These are phyloP conservation scores for Euspilapteryx auroguttella DNA, from an alignment of 2,888 invertebrate genomes.

Conservation along the genomic window DNA sequence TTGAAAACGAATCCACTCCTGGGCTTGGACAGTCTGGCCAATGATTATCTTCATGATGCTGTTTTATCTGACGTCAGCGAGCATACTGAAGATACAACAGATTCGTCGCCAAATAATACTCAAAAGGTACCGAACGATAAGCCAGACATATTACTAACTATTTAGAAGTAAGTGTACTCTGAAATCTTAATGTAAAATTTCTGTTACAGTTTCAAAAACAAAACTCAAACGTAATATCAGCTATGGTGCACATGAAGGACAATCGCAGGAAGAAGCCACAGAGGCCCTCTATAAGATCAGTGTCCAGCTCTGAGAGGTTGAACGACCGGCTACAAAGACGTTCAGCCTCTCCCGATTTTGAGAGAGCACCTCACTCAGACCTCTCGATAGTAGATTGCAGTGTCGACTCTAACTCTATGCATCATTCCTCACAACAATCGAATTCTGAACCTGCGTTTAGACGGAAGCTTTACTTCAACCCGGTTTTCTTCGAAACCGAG, in stretches of 20 bases:
- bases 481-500: slow-evolving; percentile 88
- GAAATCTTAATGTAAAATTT: too few relatives aligned
- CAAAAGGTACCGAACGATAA: slow-evolving; percentile 21
- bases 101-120: slow-evolving; percentile 26
- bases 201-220: slow-evolving; percentile 32
- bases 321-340: slow-evolving; percentile 33
- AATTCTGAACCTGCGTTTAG: slow-evolving; percentile 52
- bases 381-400: slow-evolving; percentile 46
- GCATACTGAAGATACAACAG: slow-evolving; percentile 33
- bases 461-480: slow-evolving; percentile 84
- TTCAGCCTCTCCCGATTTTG: slow-evolving; percentile 42
- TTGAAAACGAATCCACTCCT: slow-evolving; percentile 45
- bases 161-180: too few relatives aligned
- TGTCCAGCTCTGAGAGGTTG: slow-evolving; percentile 24
- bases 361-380: slow-evolving; percentile 49
- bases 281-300: slow-evolving; percentile 23
- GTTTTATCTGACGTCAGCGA: slow-evolving; percentile 44
- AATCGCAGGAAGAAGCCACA: slow-evolving; percentile 37
- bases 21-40: slow-evolving; percentile 27
- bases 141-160: too few relatives aligned
- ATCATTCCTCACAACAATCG: slow-evolving; percentile 25
- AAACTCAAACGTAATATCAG: slow-evolving; percentile 36
- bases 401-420: slow-evolving; percentile 20
- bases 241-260: slow-evolving; percentile 43
- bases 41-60: slow-evolving; percentile 30